phyloP scores from a whole-genome alignment of 2,888 invertebrate genomes.

The Antheraea yamamai region DNA sequence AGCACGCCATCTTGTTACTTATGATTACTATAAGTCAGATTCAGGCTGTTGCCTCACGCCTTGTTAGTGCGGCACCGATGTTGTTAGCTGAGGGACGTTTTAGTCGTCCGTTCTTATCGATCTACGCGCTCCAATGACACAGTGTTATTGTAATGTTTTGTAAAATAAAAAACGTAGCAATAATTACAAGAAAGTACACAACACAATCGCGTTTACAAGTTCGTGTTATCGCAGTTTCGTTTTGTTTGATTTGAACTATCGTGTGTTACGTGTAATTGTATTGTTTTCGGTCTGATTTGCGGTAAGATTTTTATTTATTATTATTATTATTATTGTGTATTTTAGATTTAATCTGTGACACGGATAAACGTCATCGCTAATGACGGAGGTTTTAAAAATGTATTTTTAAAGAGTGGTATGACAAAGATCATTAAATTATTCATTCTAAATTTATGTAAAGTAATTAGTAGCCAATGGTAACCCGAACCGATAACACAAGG shows the following conservation, averaged over 20 bases:
- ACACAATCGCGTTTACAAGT: slow-evolving; percentile 30
- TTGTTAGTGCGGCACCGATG: slow-evolving; percentile 61
- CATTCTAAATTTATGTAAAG: slow-evolving; percentile 16
- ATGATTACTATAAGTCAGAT: slow-evolving; percentile 11
- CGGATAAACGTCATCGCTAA: neutral
- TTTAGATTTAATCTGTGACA: neutral
- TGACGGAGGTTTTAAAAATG: neutral
- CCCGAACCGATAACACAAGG: slow-evolving; percentile 15
- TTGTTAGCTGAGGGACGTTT: slow-evolving; percentile 42
- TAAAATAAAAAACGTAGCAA: slow-evolving; percentile 51
- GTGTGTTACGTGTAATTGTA: slow-evolving; percentile 30
- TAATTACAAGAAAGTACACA: slow-evolving; percentile 41
- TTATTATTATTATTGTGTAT: neutral
- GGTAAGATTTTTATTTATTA: slow-evolving; percentile 10
- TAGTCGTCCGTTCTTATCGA: slow-evolving; percentile 53
- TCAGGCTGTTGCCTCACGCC: slow-evolving; percentile 32
- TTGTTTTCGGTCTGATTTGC: slow-evolving; percentile 14
- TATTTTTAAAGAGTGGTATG: neutral
- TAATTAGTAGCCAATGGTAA: slow-evolving; percentile 20
- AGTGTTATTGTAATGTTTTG: slow-evolving; percentile 67
- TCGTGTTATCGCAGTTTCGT: slow-evolving; percentile 56
- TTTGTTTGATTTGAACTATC: slow-evolving; percentile 39
- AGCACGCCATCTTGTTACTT: slow-evolving; percentile 56
- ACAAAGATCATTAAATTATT: neutral
- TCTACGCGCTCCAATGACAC: slow-evolving; percentile 41